phyloP scores from a whole-genome alignment of 1,140 invertebrate species.

The Pseudomyrmex flavicornis region DNA sequence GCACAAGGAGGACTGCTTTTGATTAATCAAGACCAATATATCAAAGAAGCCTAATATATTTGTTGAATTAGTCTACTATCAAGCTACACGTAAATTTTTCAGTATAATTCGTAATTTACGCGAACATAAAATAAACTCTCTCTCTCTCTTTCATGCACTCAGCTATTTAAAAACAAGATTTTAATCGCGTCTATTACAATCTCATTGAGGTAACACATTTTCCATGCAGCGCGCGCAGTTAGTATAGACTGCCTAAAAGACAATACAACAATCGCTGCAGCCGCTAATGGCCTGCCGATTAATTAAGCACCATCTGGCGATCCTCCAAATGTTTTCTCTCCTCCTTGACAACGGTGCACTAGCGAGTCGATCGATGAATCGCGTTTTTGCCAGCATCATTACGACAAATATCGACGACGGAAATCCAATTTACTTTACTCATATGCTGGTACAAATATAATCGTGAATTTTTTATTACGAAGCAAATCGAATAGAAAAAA shows the following conservation, averaged over 20 bases:
- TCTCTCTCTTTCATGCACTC: not conserved
- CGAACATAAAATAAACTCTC: no score
- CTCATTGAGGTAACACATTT: not conserved
- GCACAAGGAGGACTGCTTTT: not conserved
- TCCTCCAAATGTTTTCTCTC: slow-evolving; percentile 59
- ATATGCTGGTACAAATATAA: not conserved
- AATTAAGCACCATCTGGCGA: slow-evolving; percentile 70
- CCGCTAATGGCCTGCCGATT: slow-evolving; percentile 68
- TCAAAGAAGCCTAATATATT: not conserved
- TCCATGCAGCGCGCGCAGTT: not conserved
- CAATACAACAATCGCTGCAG: slow-evolving; percentile 61
- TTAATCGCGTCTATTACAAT: not conserved
- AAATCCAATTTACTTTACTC: not conserved
- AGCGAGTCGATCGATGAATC: slow-evolving; percentile 59
- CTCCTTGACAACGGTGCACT: slow-evolving; percentile 37
- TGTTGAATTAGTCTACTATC: slow-evolving; percentile 6
- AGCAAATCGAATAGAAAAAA: not conserved
- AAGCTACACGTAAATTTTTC: not conserved
- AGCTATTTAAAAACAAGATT: not conserved
- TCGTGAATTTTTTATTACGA: not conserved
- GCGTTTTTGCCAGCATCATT: slow-evolving; percentile 57
- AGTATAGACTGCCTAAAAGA: slow-evolving; percentile 50
- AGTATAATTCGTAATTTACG: not conserved
- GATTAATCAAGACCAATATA: slow-evolving; percentile 13
- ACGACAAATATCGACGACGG: slow-evolving; percentile 40